Evolutionary conservation across 2,113 vertebrate genomes (phyloP).

Genomic region (Cercocebus atys): DNA sequence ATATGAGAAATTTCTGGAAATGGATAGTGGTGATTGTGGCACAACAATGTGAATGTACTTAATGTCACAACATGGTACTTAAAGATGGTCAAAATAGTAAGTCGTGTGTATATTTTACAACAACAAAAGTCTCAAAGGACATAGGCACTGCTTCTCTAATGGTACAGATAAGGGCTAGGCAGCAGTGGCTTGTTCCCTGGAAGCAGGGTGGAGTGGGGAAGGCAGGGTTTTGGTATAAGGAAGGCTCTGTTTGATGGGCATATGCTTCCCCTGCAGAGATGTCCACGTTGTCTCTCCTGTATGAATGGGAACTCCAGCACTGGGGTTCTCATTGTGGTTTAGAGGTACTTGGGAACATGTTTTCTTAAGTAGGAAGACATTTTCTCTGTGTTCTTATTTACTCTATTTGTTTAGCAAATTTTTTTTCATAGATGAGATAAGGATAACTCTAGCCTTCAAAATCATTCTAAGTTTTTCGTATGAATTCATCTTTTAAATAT

Average conservation of each 20-base stretch:
- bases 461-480: conserved; percentile 27
- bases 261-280: not conserved
- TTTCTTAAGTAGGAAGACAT: conserved; percentile 29
- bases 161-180: not conserved
- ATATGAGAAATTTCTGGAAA: not conserved
- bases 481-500: conserved; percentile 45
- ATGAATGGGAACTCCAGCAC: not conserved
- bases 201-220: not conserved
- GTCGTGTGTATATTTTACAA: not conserved
- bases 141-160: not conserved
- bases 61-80: not conserved
- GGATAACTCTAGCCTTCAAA: conserved; percentile 47
- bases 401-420: conserved; percentile 24
- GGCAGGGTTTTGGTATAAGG: conserved; percentile 18
- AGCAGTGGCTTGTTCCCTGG: not conserved
- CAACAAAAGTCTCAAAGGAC: not conserved
- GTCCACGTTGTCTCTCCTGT: not conserved
- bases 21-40: not conserved
- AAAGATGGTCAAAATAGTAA: not conserved
- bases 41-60: not conserved
- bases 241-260: not conserved
- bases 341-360: conserved; percentile 13
- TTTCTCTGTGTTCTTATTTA: conserved; percentile 29
- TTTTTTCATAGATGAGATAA: conserved; percentile 29
- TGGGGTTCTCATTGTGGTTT: conserved; percentile 5